Evolutionary conservation across 1,140 invertebrate species (phyloP).

Genomic region (Portunus trituberculatus): DNA sequence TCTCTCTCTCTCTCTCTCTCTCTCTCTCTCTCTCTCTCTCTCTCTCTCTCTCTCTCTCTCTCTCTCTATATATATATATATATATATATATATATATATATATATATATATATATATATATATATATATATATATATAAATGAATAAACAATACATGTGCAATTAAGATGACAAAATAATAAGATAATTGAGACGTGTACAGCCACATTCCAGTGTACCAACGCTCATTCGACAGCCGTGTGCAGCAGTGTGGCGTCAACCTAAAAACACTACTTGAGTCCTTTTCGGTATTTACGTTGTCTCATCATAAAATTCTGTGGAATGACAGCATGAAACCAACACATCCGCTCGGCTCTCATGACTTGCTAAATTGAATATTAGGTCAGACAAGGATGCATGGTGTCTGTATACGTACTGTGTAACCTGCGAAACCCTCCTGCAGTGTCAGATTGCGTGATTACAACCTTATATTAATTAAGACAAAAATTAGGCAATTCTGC

Average conservation of each 20-base stretch:
- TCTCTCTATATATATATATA: background rate
- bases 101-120: no score
- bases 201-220: no score
- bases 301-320: no score
- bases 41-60: conserved; percentile 38
- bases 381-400: background rate
- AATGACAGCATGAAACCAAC: background rate
- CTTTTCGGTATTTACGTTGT: no score
- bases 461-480: background rate
- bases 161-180: no score
- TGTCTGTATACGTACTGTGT: background rate
- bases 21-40: conserved; percentile 43
- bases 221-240: no score
- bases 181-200: no score
- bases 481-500: background rate
- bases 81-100: no score
- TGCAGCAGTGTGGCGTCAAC: no score
- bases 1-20: conserved; percentile 43
- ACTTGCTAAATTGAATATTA: background rate
- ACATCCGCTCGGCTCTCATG: background rate
- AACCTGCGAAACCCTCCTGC: background rate
- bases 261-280: no score
- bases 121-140: no score
- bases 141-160: background rate
- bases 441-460: background rate